Percentiles rank a stretch among this genome's conserved stretches.
Conservation (phyloP, 1,140 invertebrate species). For the Hylyphantes graminicola region DNA sequence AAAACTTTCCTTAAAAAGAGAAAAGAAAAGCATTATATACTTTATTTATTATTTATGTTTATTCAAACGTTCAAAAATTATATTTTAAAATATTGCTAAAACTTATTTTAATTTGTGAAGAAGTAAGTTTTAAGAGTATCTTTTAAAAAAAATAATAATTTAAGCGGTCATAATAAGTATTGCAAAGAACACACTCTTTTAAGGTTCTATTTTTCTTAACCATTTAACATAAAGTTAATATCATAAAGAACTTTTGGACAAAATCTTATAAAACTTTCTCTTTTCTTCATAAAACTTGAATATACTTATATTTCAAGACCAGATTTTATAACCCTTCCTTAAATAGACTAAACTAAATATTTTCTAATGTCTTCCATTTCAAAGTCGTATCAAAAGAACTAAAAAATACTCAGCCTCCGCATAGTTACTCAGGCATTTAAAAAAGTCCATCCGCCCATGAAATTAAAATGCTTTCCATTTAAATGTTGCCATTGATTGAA, state of each 20-base stretch:
- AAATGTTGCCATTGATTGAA: conserved; percentile 30
- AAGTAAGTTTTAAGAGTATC: no score
- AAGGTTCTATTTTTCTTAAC: background rate
- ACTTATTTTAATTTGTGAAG: no score
- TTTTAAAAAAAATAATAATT: background rate
- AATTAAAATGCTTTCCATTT: conserved; percentile 52
- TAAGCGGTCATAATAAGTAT: background rate
- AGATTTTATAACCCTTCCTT: background rate
- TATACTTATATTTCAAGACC: background rate
- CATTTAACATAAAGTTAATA: background rate
- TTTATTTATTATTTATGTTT: no score
- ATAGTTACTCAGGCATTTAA: conserved; percentile 19
- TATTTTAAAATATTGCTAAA: no score
- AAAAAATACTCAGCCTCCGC: conserved; percentile 1
- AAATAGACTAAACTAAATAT: background rate
- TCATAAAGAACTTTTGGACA: background rate
- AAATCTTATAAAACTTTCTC: background rate
- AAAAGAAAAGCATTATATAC: no score
- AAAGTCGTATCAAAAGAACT: background rate
- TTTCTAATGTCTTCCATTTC: background rate
- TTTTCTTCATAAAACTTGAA: background rate
- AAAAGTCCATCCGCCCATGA: conserved; percentile 44
- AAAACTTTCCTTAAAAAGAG: no score
- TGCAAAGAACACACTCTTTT: background rate
- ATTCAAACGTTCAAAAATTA: no score